Evolutionary conservation across 1,140 invertebrate genomes (phyloP).

Genomic region (Rhopalosiphum maidis): DNA sequence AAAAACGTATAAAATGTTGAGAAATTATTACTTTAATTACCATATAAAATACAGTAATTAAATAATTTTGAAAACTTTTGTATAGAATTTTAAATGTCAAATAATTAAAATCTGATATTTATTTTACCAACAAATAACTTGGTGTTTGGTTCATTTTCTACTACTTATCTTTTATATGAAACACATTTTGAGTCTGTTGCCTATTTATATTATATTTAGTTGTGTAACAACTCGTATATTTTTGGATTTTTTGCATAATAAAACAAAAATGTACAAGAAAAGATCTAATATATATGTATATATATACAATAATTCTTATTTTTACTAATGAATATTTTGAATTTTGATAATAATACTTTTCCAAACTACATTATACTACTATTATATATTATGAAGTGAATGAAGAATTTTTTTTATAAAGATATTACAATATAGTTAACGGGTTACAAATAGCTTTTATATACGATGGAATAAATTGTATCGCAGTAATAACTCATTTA

Average conservation of each 20-base stretch:
- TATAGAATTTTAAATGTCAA: background rate
- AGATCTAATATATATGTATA: background rate
- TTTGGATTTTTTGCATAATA: background rate
- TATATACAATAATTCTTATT: background rate
- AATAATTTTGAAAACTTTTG: background rate
- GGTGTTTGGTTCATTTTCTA: background rate
- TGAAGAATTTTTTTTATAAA: background rate
- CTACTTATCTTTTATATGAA: background rate
- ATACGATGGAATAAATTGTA: background rate
- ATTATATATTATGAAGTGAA: background rate
- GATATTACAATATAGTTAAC: background rate
- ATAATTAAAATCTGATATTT: background rate
- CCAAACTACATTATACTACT: background rate
- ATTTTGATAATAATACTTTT: background rate
- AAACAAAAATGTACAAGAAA: background rate
- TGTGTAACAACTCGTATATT: background rate
- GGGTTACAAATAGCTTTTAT: background rate
- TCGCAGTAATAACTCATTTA: background rate
- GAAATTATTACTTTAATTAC: background rate
- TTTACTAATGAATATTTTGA: background rate
- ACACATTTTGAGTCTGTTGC: background rate
- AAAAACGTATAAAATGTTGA: background rate
- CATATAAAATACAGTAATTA: background rate
- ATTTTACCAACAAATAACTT: conserved; percentile 1
- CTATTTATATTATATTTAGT: background rate